Evolutionary conservation across 2,888 invertebrate species (phyloP), one percentile per base, ranked within the genome.

Genomic region (Cantharis rufa): DNA sequence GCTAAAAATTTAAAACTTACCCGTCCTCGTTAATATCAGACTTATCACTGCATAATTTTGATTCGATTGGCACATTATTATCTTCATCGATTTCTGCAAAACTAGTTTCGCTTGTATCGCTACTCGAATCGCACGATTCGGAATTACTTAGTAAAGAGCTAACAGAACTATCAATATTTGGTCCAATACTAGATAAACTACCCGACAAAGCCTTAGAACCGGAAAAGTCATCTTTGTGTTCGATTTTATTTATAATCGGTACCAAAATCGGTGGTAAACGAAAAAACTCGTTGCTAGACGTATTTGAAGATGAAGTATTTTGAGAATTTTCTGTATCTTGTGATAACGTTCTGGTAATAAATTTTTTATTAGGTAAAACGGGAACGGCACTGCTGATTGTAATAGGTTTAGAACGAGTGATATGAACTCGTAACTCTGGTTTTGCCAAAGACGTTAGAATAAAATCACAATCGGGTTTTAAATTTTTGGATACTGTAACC

Each of bases 241-340:
- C 91, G 82, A 93, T 87, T 78, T 91, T 92, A 80, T 92, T 91
- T 79, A 93, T 91, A 74, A 93, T 92, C 28, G 93, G 93, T 61
- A 93, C 88, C 81, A 94, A 87, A 84, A 94, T 94, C 3, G 94
- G 94, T 10, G 94, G 94, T 66, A 94, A 87, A 84, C 92, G 90
- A 82, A 93, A 88, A 75, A 87, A 88, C 80, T 93, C 92, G 82
- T 90, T 90, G 80, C 90, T 90, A 24, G 84, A 84, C 74, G 80
- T 80, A 71, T 80, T 83, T 21, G 84, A 85, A 1, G 91, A 91
- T 0, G 91, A 91, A 7, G 91, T 91, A 13, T 91, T 91, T 83
- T 91, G 90, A 0, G 92, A 92, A 32, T 89, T 90, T 81, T 92
- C 92, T 91, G 92, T 10, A 92, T 72, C 80, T 81, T 70, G 82